Base-by-base conservation (phyloP, 2,888 invertebrate species). In the Petrolisthes manimaculis region DNA sequence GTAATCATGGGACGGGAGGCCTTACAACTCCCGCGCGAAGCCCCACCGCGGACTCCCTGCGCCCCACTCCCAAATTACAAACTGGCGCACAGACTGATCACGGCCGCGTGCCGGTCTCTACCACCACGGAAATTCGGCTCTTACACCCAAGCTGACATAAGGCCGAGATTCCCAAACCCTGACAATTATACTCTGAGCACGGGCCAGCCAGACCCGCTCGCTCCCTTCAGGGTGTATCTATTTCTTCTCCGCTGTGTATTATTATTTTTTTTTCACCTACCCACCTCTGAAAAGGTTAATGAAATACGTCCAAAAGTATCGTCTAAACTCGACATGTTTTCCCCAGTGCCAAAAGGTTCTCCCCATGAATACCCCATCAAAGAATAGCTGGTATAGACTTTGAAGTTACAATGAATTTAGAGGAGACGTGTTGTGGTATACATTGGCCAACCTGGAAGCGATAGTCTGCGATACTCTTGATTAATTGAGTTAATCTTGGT, bases 61-160 rank as follows among this genome's bases (percentile, higher is more conserved):
- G 71, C 87, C 83, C 79, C 87, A 87, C 83, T 87, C 87, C 83
- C 87, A 87, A 87, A 87, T 87, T 87, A 87, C 87, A 87, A 87
- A 87, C 87, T 87, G 71, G 71, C 79, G 37, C 79, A 55, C 55
- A 83, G 87, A 87, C 71, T 83, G 87, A 81, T 80, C 80, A 80
- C 56, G 61, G 80, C 61, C 56, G 80, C 80, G 80, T 80, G 61
- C 24, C 80, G 61, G 55, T 21, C n/a, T 56, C 21, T 12, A 6
- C 5, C 56, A 21, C 56, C 80, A 80, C n/a, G 21, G 24, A 24
- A 80, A 55, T 80, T 12, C 37, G 12, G 61, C 80, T 56, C 37
- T 80, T 80, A 55, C 80, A 61, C n/a, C 21, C 56, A 55, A 21
- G 14, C 1, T 24, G 61, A 12, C 61, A 61, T 37, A 80, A 24